These are phyloP conservation scores for Glaucomys volans DNA, from an alignment of 2,113 vertebrate species.

Conservation along the genomic window DNA sequence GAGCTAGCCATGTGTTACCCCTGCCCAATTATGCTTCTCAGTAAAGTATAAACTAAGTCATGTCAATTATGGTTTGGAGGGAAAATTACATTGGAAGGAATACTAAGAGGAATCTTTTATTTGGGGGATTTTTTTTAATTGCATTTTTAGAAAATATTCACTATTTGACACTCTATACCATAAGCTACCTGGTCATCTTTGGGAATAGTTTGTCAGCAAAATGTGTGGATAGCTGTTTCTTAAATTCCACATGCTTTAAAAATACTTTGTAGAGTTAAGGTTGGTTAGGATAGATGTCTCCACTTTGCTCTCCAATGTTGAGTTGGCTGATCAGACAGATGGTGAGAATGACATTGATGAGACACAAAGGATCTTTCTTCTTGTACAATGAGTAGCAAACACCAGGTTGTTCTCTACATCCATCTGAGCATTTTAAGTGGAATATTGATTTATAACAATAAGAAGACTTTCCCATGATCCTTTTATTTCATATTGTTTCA, in stretches of 20 bases:
- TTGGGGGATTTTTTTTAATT: neutral
- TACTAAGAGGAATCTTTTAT: neutral
- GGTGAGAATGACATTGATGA: neutral
- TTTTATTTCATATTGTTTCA: neutral
- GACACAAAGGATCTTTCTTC: neutral
- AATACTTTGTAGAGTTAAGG: neutral
- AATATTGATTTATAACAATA: neutral
- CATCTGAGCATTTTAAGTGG: neutral
- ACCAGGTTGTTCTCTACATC: neutral
- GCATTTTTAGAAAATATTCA: neutral
- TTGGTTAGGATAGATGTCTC: neutral
- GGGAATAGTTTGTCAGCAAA: neutral
- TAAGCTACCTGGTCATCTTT: neutral
- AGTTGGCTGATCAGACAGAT: neutral
- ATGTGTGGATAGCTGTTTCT: neutral
- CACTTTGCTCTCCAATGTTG: neutral
- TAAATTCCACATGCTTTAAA: neutral
- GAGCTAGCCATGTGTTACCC: neutral
- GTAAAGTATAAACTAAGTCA: constrained; percentile 5
- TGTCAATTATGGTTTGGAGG: neutral
- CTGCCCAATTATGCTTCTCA: neutral
- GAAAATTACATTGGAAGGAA: neutral
- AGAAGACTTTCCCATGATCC: neutral
- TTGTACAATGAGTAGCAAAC: neutral
- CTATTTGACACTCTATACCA: neutral